Evolutionary conservation across 2,797 vertebrate species (phyloP).

Genomic region (Cossypha polioptera): DNA sequence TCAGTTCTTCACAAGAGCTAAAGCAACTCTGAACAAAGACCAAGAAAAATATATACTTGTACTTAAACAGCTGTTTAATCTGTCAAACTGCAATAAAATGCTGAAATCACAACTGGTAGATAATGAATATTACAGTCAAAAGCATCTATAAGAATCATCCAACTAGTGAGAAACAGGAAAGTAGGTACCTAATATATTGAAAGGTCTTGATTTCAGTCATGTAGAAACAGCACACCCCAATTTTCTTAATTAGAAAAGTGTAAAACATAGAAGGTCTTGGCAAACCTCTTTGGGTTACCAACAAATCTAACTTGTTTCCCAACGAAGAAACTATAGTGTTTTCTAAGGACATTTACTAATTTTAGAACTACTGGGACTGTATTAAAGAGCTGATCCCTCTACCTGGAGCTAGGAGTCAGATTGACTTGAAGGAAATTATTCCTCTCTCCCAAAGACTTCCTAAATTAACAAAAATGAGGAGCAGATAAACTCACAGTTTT

Average conservation of each 20-base stretch:
- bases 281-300: neutral
- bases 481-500: neutral
- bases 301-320: neutral
- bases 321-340: neutral
- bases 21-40: slow-evolving; percentile 43
- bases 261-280: neutral
- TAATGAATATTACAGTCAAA: neutral
- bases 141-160: neutral
- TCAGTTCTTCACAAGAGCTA: slow-evolving; percentile 38
- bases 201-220: neutral
- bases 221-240: neutral
- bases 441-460: neutral
- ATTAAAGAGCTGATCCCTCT: neutral
- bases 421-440: neutral
- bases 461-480: neutral
- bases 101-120: neutral
- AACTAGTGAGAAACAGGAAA: neutral
- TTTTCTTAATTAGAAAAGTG: slow-evolving; percentile 15
- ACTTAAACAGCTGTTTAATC: slow-evolving; percentile 53
- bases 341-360: neutral
- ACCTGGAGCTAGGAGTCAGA: neutral
- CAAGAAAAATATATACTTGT: slow-evolving; percentile 49
- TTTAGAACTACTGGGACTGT: neutral
- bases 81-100: slow-evolving; percentile 17
- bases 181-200: neutral